phyloP scores from a whole-genome alignment of 2,113 vertebrate genomes.

The Jacana jacana region DNA sequence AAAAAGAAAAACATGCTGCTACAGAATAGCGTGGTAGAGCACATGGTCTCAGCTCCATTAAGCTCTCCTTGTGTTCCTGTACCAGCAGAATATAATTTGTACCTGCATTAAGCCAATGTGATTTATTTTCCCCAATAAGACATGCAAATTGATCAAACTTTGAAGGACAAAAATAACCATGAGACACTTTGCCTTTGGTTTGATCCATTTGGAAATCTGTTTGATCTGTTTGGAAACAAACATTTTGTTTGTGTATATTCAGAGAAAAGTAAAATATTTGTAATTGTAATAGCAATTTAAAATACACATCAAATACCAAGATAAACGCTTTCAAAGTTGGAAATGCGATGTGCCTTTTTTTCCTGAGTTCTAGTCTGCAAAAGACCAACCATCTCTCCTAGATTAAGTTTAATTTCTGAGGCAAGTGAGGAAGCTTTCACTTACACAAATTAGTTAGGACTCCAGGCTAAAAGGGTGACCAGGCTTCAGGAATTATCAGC shows the following conservation, averaged over 20 bases:
- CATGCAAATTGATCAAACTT: neutral
- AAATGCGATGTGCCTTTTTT: neutral
- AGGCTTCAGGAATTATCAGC: neutral
- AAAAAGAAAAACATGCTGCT: neutral
- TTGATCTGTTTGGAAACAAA: neutral
- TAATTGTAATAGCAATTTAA: neutral
- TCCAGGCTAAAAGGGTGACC: neutral
- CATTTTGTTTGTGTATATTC: neutral
- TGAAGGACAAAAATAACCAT: neutral
- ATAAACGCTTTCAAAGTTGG: neutral
- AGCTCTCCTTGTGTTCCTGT: neutral
- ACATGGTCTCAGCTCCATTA: neutral
- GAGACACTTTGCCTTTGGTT: neutral
- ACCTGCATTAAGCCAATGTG: neutral
- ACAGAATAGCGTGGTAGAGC: neutral
- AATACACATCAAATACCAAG: neutral
- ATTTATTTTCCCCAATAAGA: neutral
- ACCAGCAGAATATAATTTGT: neutral
- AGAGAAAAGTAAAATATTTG: neutral
- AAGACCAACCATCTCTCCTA: neutral
- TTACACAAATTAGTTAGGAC: neutral
- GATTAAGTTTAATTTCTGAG: neutral
- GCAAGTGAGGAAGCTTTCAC: neutral
- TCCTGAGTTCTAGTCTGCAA: neutral
- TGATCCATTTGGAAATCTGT: neutral